phyloP scores from a whole-genome alignment of 2,888 invertebrate species.

The Rotaria macrura region DNA sequence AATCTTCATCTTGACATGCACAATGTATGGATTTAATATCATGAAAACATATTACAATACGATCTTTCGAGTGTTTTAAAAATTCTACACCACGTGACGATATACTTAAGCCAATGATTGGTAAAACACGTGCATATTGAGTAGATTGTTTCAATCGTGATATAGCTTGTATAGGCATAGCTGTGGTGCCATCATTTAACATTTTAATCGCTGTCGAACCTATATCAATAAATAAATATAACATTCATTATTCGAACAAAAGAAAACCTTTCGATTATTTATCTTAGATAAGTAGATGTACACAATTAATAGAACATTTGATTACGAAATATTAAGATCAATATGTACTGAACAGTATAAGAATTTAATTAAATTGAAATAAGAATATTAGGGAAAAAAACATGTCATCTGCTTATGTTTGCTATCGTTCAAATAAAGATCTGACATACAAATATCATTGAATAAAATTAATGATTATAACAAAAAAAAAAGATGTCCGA shows the following conservation, averaged over 20 bases:
- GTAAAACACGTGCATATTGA: conserved; percentile 12
- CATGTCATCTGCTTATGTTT: too few species aligned
- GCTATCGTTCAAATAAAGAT: too few species aligned
- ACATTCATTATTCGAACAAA: not conserved
- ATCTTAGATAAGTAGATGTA: too few species aligned
- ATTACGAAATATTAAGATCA: too few species aligned
- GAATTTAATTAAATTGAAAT: too few species aligned
- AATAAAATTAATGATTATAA: too few species aligned
- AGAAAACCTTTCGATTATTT: not conserved
- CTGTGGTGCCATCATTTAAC: not conserved
- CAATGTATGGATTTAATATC: conserved; percentile 31
- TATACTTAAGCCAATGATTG: not conserved
- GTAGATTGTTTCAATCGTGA: conserved; percentile 1
- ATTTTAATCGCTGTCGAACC: conserved; percentile 18
- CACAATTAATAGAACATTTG: too few species aligned
- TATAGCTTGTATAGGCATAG: not conserved
- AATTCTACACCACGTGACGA: conserved; percentile 12
- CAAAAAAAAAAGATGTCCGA: too few species aligned
- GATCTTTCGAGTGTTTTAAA: conserved; percentile 9
- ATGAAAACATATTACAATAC: conserved; percentile 19
- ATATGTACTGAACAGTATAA: too few species aligned
- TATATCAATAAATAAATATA: not conserved
- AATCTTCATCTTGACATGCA: conserved; percentile 33
- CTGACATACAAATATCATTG: too few species aligned
- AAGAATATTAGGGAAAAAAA: too few species aligned